Conservation (phyloP, 2,797 vertebrate species). For the Gephyroberyx darwinii region DNA sequence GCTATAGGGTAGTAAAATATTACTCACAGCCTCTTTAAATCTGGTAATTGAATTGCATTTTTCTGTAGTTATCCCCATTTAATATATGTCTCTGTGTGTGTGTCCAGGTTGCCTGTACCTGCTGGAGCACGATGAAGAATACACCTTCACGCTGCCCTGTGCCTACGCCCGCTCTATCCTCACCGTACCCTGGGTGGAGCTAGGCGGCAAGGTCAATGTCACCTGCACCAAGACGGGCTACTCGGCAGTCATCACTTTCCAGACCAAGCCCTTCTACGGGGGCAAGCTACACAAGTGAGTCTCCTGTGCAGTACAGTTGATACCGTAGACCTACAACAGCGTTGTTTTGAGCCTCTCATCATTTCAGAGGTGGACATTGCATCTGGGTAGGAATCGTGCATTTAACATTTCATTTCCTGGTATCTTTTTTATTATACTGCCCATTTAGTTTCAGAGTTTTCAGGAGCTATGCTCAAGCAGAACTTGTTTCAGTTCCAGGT, state of each 20-base stretch:
- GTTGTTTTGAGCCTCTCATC: neutral
- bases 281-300: slow-evolving; percentile 95
- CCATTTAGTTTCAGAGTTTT: too few relatives aligned
- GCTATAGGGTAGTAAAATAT: too few relatives aligned
- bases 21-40: too few relatives aligned
- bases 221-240: slow-evolving; percentile 93
- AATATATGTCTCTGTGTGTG: neutral
- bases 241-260: slow-evolving; percentile 96
- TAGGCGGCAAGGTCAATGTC: slow-evolving; percentile 96
- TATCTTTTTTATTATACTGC: too few relatives aligned
- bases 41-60: too few relatives aligned
- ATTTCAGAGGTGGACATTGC: too few relatives aligned
- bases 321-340: neutral
- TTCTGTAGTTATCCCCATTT: too few relatives aligned
- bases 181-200: slow-evolving; percentile 98
- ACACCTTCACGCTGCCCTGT: slow-evolving; percentile 94
- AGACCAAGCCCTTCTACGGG: slow-evolving; percentile 98
- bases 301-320: neutral
- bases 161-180: slow-evolving; percentile 98
- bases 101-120: slow-evolving; percentile 88
- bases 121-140: slow-evolving; percentile 94
- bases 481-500: too few relatives aligned
- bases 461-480: too few relatives aligned
- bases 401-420: too few relatives aligned
- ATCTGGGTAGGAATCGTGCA: too few relatives aligned